Evolutionary conservation across 2,113 vertebrate species (phyloP).

Genomic region (Myodes glareolus): DNA sequence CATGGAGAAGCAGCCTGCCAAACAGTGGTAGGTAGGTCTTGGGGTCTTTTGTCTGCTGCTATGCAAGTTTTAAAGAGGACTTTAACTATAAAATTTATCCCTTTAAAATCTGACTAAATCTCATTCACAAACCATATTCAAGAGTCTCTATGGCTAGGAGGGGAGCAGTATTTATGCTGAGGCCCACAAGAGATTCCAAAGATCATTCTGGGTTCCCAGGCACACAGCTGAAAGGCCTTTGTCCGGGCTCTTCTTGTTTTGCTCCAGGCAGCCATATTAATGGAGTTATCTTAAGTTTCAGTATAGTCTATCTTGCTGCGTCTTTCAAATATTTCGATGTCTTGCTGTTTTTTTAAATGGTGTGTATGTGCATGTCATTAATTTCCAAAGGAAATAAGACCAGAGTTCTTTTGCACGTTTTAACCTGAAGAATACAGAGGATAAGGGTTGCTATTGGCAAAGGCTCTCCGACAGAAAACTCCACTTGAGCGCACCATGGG

Average conservation of each 20-base stretch:
- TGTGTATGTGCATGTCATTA: not conserved
- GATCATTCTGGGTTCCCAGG: not conserved
- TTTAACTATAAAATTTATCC: not conserved
- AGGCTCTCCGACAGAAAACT: not conserved
- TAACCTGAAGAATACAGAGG: not conserved
- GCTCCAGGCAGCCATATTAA: not conserved
- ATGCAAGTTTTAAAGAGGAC: not conserved
- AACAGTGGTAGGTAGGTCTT: not conserved
- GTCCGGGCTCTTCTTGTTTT: not conserved
- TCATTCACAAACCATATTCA: not conserved
- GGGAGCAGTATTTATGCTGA: not conserved
- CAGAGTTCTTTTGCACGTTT: not conserved
- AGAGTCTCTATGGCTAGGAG: not conserved
- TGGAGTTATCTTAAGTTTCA: not conserved
- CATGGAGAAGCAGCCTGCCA: not conserved
- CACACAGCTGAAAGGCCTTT: not conserved
- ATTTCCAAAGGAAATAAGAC: not conserved
- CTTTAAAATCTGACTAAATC: not conserved
- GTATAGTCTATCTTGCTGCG: too few relatives aligned
- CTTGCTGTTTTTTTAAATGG: not conserved
- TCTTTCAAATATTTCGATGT: not conserved
- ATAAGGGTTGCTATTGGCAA: fast-evolving
- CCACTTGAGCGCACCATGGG: not conserved
- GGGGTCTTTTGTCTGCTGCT: not conserved
- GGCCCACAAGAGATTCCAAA: fast-evolving